Base-by-base conservation (phyloP, 1,140 invertebrate genomes). In the Zaprionus tsacasi region DNA sequence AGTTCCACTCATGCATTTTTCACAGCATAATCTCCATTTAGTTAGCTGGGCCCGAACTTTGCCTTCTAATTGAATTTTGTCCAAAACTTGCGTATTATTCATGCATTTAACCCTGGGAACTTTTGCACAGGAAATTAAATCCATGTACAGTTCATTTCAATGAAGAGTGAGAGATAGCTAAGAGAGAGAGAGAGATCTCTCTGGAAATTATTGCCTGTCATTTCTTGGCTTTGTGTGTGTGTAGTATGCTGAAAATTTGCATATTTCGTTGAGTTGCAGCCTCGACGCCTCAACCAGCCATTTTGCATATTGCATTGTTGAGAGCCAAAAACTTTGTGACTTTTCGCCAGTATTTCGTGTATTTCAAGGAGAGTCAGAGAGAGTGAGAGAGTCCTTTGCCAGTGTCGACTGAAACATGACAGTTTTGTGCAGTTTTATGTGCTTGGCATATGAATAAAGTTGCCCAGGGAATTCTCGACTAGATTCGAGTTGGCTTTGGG, bases 391-490 rank as follows among this genome's bases (percentile, higher is more conserved):
- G 38, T 30, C 17, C 21, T 21, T 54, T 54, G 11, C 17, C 12
- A 55, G n/a, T 65, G 36, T 65, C 38, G 21, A 38, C 55, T 36
- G 68, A 58, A 76, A 76, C 73, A 76, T 71, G 82, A 83, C 81
- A 83, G 81, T 78, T 85, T 82, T 80, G 70, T 79, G 83, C 59
- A 81, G 73, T 72, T 83, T 71, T 64, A 67, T 67, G 79, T 81
- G 79, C 45, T 61, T 15, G 70, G 70, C 80, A 82, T 82, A 81
- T 82, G 80, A 81, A 82, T 82, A 82, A 71, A 75, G 67, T 74
- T 59, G 45, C 69, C 40, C 33, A 11, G 17, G 17, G 12, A 33
- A 38, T 7, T 17, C 35, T 33, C 40, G 15, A 35, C 33, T 35
- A 8, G 33, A 35, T 35, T 48, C 75, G n/a, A 63, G 30, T 5